These are phyloP conservation scores for Meandrina meandrites DNA, from an alignment of 92 coral and sea anemone species.

Conservation along the genomic window DNA sequence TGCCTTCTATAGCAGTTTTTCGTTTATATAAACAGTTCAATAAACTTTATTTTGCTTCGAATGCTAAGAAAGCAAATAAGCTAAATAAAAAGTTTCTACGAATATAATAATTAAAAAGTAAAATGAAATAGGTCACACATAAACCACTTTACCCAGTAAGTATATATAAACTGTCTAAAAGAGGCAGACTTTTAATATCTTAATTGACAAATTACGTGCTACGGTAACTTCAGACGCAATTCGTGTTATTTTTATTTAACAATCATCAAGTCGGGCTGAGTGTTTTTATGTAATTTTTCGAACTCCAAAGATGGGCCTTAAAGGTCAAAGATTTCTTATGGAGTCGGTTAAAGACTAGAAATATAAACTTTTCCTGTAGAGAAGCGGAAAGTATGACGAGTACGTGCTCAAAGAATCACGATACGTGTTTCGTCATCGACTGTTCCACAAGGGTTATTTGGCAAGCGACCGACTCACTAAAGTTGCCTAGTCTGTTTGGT, in stretches of 20 bases:
- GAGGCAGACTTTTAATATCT: background rate
- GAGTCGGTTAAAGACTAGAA: too few relatives aligned
- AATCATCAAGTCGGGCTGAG: background rate
- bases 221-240: background rate
- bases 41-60: background rate
- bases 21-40: too few relatives aligned
- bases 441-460: too few relatives aligned
- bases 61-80: background rate
- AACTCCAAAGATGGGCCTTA: too few relatives aligned
- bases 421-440: too few relatives aligned
- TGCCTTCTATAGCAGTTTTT: background rate
- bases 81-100: background rate
- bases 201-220: background rate
- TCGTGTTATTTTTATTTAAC: background rate
- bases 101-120: background rate
- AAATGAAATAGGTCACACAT: background rate
- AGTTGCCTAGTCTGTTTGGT: too few relatives aligned
- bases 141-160: background rate
- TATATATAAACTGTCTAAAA: background rate
- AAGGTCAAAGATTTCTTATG: too few relatives aligned
- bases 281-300: too few relatives aligned
- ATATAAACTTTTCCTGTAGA: background rate
- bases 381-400: background rate
- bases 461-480: too few relatives aligned
- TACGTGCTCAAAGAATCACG: background rate